Conservation (phyloP, 2,113 vertebrate species). For the rabbit (Oryctolagus cuniculus) region DNA sequence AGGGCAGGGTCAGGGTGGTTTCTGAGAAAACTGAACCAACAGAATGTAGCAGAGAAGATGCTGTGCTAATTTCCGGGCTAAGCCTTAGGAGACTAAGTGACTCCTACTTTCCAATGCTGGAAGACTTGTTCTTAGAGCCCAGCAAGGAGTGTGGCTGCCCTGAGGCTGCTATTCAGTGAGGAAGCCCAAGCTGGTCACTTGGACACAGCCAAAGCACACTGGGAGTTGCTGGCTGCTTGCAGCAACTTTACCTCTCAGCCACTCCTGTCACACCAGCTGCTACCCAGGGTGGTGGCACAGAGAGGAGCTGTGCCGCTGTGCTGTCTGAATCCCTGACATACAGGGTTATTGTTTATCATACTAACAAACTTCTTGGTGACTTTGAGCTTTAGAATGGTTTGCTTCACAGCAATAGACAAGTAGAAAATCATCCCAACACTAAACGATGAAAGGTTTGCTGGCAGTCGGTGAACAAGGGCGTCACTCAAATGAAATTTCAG, state of each 20-base stretch:
- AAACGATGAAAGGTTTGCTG: slow-evolving; percentile 40
- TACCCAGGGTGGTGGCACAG: not conserved
- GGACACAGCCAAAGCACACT: not conserved
- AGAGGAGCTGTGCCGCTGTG: not conserved
- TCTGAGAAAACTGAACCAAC: slow-evolving; percentile 15
- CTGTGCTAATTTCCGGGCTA: not conserved
- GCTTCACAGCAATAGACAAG: slow-evolving; percentile 20
- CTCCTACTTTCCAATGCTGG: not conserved
- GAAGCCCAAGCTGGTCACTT: not conserved
- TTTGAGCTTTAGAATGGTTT: not conserved
- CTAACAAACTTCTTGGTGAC: not conserved
- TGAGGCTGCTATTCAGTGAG: not conserved
- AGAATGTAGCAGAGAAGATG: slow-evolving; percentile 8
- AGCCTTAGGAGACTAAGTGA: not conserved
- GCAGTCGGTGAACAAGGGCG: slow-evolving; percentile 21
- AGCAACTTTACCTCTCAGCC: not conserved
- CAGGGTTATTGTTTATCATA: not conserved
- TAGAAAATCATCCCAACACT: slow-evolving; percentile 35
- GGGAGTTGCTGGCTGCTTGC: too few species aligned
- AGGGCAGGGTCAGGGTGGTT: not conserved
- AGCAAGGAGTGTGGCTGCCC: not conserved
- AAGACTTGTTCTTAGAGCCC: not conserved
- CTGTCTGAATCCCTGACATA: not conserved
- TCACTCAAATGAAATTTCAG: slow-evolving; percentile 66
- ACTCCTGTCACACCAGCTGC: not conserved